A percentile compares a stretch with the other conserved stretches of the same genome.
phyloP scores from a whole-genome alignment of 2,797 vertebrate genomes.

The Cercopithecus petaurista region DNA sequence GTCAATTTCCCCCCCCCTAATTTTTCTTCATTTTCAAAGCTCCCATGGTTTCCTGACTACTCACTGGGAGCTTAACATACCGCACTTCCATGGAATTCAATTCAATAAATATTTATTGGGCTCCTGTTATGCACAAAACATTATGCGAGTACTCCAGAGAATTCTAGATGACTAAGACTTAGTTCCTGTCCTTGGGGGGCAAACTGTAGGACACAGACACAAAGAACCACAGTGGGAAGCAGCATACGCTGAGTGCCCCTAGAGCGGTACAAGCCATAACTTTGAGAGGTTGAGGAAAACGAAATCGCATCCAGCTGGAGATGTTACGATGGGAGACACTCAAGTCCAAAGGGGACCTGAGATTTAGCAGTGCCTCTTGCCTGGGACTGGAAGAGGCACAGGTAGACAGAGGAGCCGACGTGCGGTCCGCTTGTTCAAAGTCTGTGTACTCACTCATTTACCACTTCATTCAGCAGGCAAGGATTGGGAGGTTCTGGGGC shows the following conservation, averaged over 20 bases:
- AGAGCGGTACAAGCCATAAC: neutral
- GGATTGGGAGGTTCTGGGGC: too few species aligned
- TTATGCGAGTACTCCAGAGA: neutral
- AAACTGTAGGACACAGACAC: neutral
- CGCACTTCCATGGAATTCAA: neutral
- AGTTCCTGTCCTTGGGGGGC: neutral
- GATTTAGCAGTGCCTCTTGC: neutral
- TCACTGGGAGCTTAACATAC: slow-evolving; percentile 19
- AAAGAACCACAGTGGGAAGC: neutral
- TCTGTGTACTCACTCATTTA: neutral
- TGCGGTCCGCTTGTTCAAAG: neutral
- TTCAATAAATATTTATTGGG: slow-evolving; percentile 58
- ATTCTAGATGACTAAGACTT: neutral
- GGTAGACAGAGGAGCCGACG: neutral
- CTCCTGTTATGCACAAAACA: slow-evolving; percentile 37
- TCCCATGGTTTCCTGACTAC: slow-evolving; percentile 25
- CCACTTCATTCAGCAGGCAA: neutral
- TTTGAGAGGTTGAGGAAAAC: neutral
- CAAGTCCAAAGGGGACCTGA: neutral
- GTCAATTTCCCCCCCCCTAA: neutral
- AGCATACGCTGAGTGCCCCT: neutral
- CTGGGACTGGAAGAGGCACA: neutral
- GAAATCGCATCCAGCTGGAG: neutral
- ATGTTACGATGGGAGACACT: neutral
- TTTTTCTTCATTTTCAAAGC: slow-evolving; percentile 52